Conservation (phyloP, 2,888 invertebrate species). For the Dendrolimus houi region DNA sequence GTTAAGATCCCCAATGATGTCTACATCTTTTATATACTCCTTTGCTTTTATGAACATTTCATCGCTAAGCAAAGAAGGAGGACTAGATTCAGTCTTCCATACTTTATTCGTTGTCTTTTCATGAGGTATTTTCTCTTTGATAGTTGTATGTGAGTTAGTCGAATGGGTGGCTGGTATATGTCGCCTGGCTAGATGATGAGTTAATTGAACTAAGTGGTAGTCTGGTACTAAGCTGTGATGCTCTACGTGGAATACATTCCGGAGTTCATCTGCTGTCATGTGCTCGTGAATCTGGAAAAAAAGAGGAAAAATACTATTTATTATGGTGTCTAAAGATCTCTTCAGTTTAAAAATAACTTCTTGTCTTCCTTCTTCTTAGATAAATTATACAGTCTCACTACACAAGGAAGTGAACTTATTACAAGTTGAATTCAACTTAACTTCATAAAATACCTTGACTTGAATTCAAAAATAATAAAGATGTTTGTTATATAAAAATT, state of each 20-base stretch:
- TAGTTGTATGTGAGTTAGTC: constrained; percentile 31
- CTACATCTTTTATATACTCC: constrained; percentile 53
- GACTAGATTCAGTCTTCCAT: constrained; percentile 44
- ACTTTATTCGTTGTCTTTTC: constrained; percentile 40
- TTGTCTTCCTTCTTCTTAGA: too few species aligned
- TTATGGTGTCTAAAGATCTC: too few species aligned
- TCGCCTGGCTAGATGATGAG: constrained; percentile 75
- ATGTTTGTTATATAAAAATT: too few species aligned
- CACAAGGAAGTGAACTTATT: too few species aligned
- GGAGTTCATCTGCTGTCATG: constrained; percentile 89
- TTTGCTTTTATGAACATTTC: constrained; percentile 62
- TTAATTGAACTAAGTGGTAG: constrained; percentile 88
- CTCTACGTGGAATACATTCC: constrained; percentile 89
- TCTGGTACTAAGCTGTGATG: constrained; percentile 86
- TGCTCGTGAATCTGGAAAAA: constrained; percentile 90
- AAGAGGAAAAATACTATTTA: constrained; percentile 1
- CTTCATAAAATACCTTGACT: too few species aligned
- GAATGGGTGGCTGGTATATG: constrained; percentile 50
- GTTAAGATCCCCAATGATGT: constrained; percentile 60
- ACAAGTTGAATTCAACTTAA: too few species aligned
- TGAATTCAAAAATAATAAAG: too few species aligned
- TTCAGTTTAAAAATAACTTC: too few species aligned
- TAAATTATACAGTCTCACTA: too few species aligned
- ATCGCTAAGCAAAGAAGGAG: constrained; percentile 58
- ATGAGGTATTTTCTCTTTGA: constrained; percentile 48